Base-by-base conservation (phyloP, 2,797 vertebrate species). In the Etheostoma nigrum region DNA sequence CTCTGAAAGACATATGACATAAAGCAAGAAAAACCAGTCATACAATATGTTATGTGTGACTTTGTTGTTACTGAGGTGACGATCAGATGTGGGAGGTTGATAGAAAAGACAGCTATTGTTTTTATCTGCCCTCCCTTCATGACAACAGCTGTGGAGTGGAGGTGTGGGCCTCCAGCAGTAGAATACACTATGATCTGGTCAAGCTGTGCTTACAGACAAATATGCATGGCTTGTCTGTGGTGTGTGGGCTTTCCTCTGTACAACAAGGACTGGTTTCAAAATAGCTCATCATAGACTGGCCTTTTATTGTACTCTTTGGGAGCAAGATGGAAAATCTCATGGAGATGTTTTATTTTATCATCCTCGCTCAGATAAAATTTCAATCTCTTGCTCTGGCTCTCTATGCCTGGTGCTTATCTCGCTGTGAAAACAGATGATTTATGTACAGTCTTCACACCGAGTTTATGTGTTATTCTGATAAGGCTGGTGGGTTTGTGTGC, bases 391-490 rank as follows among this genome's bases (percentile, higher is more conserved):
- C 76, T 77, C 55, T 19, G 51, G 42, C 48, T 78, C 48, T 79
- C 64, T 81, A 60, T 86, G 51, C 76, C 66, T 55, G n/a, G 25
- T 27, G 49, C 89, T 93, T 92, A 93, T 93, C 91, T 81, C 25
- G 0, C 78, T 83, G 72, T 87, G 81, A 90, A 91, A 91, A 83
- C 86, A 85, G 69, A 91, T 90, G 92, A 95, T 93, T 93, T 94
- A 94, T 92, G 83, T 79, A 64, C 81, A 76, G 82, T 81, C 86
- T 87, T 91, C 78, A n/a, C 85, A 82, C 70, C 67, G 0, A 78
- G 76, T 91, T 90, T 90, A 88, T 88, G 81, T 85, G 79, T 89
- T 73, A 58, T 82, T 87, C 75, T 1, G 89, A 93, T 93, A 93
- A 93, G 85, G 70, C 60, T 18, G 7, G 3, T 68, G 64, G 79